Percentiles rank a stretch among this genome's conserved stretches.
Evolutionary conservation across 2,797 vertebrate species (phyloP).

Genomic region (Falco peregrinus): DNA sequence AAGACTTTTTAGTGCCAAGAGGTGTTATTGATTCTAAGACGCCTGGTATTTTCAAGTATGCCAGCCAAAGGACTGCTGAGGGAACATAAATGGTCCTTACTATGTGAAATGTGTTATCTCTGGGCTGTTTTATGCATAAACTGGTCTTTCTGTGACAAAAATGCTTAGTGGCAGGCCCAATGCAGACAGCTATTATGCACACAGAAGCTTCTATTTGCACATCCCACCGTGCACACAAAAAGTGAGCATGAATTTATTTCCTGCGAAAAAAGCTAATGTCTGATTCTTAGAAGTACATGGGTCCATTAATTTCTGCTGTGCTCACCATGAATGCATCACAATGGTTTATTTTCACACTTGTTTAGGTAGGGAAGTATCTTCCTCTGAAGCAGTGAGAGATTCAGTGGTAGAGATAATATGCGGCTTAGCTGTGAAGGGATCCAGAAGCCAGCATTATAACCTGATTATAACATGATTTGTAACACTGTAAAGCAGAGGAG

Average conservation of each 20-base stretch:
- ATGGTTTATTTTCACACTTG: background rate
- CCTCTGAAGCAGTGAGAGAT: background rate
- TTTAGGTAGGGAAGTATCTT: background rate
- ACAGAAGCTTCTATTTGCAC: background rate
- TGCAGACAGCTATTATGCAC: background rate
- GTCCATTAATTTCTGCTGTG: background rate
- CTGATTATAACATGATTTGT: background rate
- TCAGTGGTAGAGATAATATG: background rate
- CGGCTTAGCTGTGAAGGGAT: background rate
- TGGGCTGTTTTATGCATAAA: background rate
- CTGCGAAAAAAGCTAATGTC: background rate
- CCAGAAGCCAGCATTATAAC: background rate
- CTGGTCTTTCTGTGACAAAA: background rate
- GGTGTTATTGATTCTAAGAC: conserved; percentile 10
- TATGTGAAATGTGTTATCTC: background rate
- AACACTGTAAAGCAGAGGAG: background rate
- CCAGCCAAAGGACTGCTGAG: conserved; percentile 1
- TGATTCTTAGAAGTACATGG: background rate
- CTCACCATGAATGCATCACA: background rate
- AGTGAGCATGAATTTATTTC: background rate
- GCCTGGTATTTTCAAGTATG: conserved; percentile 12
- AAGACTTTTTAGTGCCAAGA: conserved; percentile 24
- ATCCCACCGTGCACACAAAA: background rate
- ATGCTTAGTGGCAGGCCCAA: rapidly evolving
- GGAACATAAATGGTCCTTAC: background rate